Base-by-base conservation (phyloP, 92 coral and sea anemone species). In the Parazoanthus atlanticus region DNA sequence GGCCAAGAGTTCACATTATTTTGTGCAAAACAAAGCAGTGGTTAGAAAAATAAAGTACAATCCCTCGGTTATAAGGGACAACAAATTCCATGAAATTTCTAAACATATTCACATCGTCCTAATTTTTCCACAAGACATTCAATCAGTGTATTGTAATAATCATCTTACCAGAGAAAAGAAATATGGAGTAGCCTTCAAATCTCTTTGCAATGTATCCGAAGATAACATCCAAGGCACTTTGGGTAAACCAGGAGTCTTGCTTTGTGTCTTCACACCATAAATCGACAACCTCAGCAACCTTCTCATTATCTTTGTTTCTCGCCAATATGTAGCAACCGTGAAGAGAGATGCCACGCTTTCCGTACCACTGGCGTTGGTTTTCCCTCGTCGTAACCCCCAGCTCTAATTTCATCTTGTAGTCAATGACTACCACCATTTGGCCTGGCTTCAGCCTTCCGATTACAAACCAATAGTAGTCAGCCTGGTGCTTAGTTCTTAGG, bases 181-280 rank as follows among this genome's bases (percentile, higher is more conserved):
- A n/a, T n/a, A n/a, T n/a, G n/a, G 54, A 34, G 80, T 76, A 76
- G 13, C 80, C 80, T 16, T 13, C 33, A 46, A 23, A 77, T 41
- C 46, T 25, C 64, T 25, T 46, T 43, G 81, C 65, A 46, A 77
- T 28, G 23, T 77, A 46, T 16, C 64, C 36, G 13, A 43, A 77
- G 43, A n/a, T 46, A 7, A 85, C n/a, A 21, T 85, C 88, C 52
- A 85, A 58, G 43, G 73, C 88, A 84, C 87, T 84, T 46, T 38
- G 87, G 47, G 77, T 66, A 54, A 84, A 84, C 77, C 77, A 84
- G 6, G 33, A 66, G 32, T 80, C 85, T 38, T 80, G 85, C 72
- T 52, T 52, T 4, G 40, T 80, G 72, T 80, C 85, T 36, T 80
- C 72, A 49, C 85, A 15, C 85, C 85, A 80, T 25, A 80, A 56